A percentile compares a stretch with the other conserved stretches of the same genome.
Evolutionary conservation across 2,888 invertebrate species (phyloP).

Genomic region (Drepana falcataria): DNA sequence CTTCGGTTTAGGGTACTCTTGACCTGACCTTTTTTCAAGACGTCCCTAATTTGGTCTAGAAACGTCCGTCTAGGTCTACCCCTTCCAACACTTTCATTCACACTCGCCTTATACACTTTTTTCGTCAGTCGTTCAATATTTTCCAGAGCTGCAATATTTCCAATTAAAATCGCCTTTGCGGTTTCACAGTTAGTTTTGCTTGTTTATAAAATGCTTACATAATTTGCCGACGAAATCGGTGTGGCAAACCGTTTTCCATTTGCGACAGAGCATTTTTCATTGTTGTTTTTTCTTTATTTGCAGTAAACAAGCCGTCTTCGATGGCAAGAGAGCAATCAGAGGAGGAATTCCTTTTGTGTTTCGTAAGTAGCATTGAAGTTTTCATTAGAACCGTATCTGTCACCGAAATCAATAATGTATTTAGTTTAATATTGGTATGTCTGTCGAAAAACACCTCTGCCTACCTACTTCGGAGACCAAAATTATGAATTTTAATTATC

Average conservation of each 20-base stretch:
- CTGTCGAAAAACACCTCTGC: too few species aligned
- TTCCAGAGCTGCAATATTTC: background rate
- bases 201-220: conserved; percentile 1
- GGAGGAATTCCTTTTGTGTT: conserved; percentile 98
- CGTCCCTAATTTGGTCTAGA: too few species aligned
- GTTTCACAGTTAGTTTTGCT: background rate
- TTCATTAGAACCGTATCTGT: background rate
- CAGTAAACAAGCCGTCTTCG: conserved; percentile 96
- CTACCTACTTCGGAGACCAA: too few species aligned
- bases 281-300: conserved; percentile 20
- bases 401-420: too few species aligned
- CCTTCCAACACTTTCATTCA: too few species aligned
- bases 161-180: background rate
- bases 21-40: too few species aligned
- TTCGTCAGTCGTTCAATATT: background rate
- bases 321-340: conserved; percentile 96
- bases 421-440: too few species aligned
- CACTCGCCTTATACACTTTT: too few species aligned
- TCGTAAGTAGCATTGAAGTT: conserved; percentile 84
- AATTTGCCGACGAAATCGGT: conserved; percentile 6
- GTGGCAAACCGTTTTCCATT: conserved; percentile 22
- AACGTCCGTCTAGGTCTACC: too few species aligned
- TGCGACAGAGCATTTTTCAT: conserved; percentile 13
- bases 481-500: too few species aligned
- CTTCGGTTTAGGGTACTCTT: too few species aligned